Percentiles rank a stretch among this genome's conserved stretches.
These are phyloP conservation scores for Apis mellifera DNA, from an alignment of 1,140 invertebrate genomes.

Conservation along the genomic window DNA sequence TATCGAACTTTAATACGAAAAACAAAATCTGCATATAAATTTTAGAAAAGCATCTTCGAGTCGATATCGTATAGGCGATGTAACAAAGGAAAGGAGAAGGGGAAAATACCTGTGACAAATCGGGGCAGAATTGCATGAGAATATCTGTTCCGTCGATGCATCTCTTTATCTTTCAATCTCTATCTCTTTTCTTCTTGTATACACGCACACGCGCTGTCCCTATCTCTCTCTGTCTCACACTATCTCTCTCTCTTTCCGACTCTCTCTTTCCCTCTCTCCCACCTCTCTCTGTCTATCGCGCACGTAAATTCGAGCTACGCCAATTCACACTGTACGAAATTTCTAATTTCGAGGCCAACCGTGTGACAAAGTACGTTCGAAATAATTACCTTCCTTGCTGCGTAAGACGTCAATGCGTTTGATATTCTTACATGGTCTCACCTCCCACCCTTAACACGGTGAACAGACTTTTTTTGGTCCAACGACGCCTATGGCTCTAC, in stretches of 20 bases:
- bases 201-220: neutral
- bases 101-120: conserved; percentile 37
- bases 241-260: neutral
- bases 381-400: conserved; percentile 59
- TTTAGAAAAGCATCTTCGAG: neutral
- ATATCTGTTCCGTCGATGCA: conserved; percentile 20
- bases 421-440: conserved; percentile 48
- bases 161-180: conserved; percentile 3
- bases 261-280: neutral
- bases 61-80: neutral
- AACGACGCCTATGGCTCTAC: conserved; percentile 61
- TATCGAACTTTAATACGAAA: neutral
- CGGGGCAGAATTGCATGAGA: conserved; percentile 21
- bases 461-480: conserved; percentile 61
- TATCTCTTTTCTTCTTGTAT: neutral
- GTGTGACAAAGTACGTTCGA: conserved; percentile 47
- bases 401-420: conserved; percentile 59
- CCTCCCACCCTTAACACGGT: conserved; percentile 5
- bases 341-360: conserved; percentile 49
- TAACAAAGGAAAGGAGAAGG: conserved; percentile 2
- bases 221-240: neutral
- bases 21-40: conserved; percentile 10
- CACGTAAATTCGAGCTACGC: conserved; percentile 38
- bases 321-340: conserved; percentile 36
- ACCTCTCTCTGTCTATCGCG: neutral